A percentile compares a stretch with the other conserved stretches of the same genome.
Conservation (phyloP, 2,888 invertebrate species). For the Phasia obesa region DNA sequence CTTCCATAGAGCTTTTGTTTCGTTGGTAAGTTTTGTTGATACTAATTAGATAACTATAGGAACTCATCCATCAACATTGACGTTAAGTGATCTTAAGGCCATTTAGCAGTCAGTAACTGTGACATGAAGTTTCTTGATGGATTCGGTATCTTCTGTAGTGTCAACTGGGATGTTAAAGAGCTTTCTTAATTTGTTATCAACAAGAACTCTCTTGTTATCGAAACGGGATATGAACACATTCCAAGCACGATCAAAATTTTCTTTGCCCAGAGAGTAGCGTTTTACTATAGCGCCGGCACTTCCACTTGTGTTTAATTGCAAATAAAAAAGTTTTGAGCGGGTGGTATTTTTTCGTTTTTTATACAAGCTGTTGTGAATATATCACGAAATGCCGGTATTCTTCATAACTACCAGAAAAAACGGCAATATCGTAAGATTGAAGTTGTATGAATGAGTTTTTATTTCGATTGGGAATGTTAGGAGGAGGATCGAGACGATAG, state of each 20-base stretch:
- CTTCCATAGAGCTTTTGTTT: conserved; percentile 2
- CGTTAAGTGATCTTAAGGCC: background rate
- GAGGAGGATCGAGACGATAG: background rate
- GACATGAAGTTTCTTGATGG: conserved; percentile 18
- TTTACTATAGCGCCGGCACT: conserved; percentile 7
- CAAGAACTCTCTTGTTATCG: conserved; percentile 22
- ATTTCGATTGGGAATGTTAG: background rate
- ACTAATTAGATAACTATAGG: conserved; percentile 5
- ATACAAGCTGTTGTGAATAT: conserved; percentile 27
- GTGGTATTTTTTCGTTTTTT: background rate
- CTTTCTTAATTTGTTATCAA: conserved; percentile 26
- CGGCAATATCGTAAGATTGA: background rate
- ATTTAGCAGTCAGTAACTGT: conserved; percentile 22
- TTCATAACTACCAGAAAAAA: conserved; percentile 27
- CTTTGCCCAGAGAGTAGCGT: conserved; percentile 19
- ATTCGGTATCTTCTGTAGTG: background rate
- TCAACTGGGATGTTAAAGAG: conserved; percentile 2
- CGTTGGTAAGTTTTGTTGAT: conserved; percentile 5
- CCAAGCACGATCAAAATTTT: conserved; percentile 22
- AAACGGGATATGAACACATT: conserved; percentile 13
- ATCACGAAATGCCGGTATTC: conserved; percentile 34
- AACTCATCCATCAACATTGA: conserved; percentile 4
- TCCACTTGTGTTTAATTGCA: conserved; percentile 14
- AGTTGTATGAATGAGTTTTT: no score
- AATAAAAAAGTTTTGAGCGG: conserved; percentile 17